Percentiles rank a stretch among this genome's conserved stretches.
These are phyloP conservation scores for Pygoscelis adeliae DNA, from an alignment of 2,113 vertebrate genomes.

Conservation along the genomic window DNA sequence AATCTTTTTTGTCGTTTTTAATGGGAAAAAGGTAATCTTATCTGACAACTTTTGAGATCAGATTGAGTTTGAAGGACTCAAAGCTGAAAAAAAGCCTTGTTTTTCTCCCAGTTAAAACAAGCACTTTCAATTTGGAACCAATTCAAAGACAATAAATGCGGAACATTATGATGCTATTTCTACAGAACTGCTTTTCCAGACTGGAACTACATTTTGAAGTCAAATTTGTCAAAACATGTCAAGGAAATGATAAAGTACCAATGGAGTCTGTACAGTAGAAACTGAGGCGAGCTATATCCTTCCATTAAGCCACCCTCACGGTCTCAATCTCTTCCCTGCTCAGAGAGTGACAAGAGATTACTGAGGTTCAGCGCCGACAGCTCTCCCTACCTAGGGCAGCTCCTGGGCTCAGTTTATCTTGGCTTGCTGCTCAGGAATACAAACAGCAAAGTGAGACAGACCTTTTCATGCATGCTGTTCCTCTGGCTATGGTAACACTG, in stretches of 20 bases:
- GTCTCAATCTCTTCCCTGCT: background rate
- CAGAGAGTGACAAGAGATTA: background rate
- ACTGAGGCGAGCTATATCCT: background rate
- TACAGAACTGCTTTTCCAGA: background rate
- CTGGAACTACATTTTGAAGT: conserved; percentile 11
- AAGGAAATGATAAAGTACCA: conserved; percentile 3
- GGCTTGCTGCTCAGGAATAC: background rate
- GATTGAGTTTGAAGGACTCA: background rate
- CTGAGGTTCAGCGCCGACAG: background rate
- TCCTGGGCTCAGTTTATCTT: background rate
- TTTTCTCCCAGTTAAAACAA: background rate
- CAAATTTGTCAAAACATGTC: conserved; percentile 38
- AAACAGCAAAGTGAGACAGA: background rate
- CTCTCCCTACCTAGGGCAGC: background rate
- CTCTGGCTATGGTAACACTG: background rate
- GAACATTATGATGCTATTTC: background rate
- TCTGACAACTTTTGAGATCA: background rate
- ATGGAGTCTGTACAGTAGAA: background rate
- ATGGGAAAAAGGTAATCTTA: background rate
- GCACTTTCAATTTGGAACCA: background rate
- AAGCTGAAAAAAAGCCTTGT: background rate
- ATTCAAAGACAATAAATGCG: background rate
- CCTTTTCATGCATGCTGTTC: background rate
- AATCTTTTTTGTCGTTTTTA: background rate
- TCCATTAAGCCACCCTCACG: background rate